Base-by-base conservation (phyloP, 2,888 invertebrate genomes). In the Lochmaea crataegi region DNA sequence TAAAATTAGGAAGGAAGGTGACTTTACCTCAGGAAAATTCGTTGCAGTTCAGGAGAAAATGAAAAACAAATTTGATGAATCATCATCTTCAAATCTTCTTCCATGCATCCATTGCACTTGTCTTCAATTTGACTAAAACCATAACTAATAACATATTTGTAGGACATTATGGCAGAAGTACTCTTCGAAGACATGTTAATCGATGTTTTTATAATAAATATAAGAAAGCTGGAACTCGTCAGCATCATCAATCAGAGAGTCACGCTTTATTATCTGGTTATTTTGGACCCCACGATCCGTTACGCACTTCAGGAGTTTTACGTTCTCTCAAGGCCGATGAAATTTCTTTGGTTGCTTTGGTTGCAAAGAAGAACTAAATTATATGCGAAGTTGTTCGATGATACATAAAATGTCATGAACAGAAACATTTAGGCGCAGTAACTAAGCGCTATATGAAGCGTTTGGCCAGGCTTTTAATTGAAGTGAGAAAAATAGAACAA, bases 201-300 rank as follows among this genome's bases (percentile, higher is more conserved):
- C 71, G 67, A 26, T 70, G 70, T 42, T 53, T 12, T 45, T 65
- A 56, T 26, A 70, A 70, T 41, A 11, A 10, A 41, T 2, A 41
- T 41, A 41, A 41, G 41, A 41, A 41, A 41, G 51, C 69, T 11
- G 69, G 72, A 18, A 71, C 69, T n/a, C 38, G 60, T 10, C 72
- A 68, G 65, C 67, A 72, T 10, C 63, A 72, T 7, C 75, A 76
- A 57, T 9, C 26, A 67, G 56, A 61, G 41, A 65, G 68, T 10
- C 74, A 74, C 11, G 64, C 67, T n/a, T 12, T 67, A 18, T 56
- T 74, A 60, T n/a, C 75, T 71, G 72, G 64, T 18, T 32, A 48
- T 60, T 79, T 79, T 77, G 78, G 79, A 0, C 77, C 76, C 1
- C 73, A 76, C 41, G 77, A 79, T 65, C n/a, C 56, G n/a, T 71